Percentiles rank a stretch among this genome's conserved stretches.
Evolutionary conservation across 2,888 invertebrate genomes (phyloP).

Genomic region (Papilio gigon): DNA sequence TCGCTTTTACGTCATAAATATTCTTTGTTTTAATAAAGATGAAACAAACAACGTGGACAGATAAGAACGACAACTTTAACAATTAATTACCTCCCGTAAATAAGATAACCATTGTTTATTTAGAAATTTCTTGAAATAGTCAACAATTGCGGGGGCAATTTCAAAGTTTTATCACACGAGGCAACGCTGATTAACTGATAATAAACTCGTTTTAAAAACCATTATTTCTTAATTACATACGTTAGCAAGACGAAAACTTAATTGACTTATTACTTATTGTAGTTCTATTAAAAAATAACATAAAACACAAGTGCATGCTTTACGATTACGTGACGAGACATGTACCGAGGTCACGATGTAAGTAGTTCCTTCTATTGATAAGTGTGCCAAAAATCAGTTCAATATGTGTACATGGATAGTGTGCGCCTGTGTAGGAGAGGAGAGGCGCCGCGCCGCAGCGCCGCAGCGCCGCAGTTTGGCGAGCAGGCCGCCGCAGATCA

Average conservation of each 20-base stretch:
- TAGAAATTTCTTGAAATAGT: conserved; percentile 30
- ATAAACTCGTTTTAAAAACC: conserved; percentile 16
- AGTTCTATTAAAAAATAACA: background rate
- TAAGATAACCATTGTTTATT: conserved; percentile 33
- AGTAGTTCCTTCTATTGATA: background rate
- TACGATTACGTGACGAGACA: background rate
- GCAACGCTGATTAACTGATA: conserved; percentile 20
- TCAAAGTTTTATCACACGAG: conserved; percentile 18
- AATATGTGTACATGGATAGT: conserved; percentile 11
- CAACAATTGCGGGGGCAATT: conserved; percentile 23
- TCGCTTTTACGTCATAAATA: conserved; percentile 1
- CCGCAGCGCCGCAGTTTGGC: conserved; percentile 55
- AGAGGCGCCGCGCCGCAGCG: conserved; percentile 52
- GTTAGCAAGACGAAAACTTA: background rate
- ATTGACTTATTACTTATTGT: background rate
- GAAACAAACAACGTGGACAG: conserved; percentile 20
- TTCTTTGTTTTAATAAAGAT: conserved; percentile 22
- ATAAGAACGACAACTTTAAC: conserved; percentile 26
- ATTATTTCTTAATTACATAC: conserved; percentile 20
- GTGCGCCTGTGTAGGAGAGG: conserved; percentile 37
- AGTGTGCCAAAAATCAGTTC: background rate
- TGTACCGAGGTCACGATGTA: background rate
- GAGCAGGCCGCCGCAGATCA: conserved; percentile 65
- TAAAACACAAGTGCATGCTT: background rate
- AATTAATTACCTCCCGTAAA: conserved; percentile 27